phyloP scores from a whole-genome alignment of 2,797 vertebrate genomes.

The Numenius phaeopus region DNA sequence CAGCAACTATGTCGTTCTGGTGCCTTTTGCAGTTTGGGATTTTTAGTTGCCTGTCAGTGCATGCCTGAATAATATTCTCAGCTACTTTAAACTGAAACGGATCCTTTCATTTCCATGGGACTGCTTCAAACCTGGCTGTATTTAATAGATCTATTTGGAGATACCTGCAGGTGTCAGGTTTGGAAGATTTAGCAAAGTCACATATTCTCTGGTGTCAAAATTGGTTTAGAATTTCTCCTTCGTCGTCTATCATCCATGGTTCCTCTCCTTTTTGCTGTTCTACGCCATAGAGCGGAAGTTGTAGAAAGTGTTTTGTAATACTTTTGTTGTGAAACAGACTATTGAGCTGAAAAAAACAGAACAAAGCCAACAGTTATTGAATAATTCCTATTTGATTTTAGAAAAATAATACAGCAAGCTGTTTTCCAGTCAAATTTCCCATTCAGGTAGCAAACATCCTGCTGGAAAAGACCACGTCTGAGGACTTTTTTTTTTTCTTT shows the following conservation, averaged over 20 bases:
- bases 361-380: background rate
- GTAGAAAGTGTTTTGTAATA: background rate
- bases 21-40: background rate
- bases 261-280: background rate
- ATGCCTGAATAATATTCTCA: background rate
- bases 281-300: background rate
- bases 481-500: background rate
- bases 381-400: background rate
- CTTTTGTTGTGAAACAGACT: background rate
- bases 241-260: rapidly evolving
- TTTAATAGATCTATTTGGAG: background rate
- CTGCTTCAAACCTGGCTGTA: background rate
- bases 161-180: background rate
- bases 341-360: background rate
- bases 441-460: background rate
- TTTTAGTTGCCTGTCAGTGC: background rate
- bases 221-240: background rate
- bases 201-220: background rate
- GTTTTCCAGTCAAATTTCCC: background rate
- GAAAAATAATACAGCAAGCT: background rate
- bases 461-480: background rate
- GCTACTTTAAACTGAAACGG: background rate
- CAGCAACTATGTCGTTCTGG: background rate
- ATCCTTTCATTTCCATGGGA: background rate
- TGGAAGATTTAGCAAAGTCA: background rate